Conservation (phyloP, 2,888 invertebrate genomes). For the Lampropteryx suffumata region DNA sequence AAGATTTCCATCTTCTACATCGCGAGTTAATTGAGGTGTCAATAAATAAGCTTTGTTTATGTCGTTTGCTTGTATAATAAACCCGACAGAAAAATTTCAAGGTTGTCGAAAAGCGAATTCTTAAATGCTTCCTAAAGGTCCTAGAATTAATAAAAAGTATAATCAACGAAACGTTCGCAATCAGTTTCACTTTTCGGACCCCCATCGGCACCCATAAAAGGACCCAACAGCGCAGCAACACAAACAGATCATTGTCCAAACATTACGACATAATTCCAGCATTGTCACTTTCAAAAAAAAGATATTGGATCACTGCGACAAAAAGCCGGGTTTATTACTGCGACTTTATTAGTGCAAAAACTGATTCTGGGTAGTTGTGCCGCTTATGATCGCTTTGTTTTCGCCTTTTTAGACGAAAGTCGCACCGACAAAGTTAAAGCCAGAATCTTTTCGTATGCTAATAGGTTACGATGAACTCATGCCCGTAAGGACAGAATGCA, state of each 20-base stretch:
- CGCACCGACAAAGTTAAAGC: constrained; percentile 63
- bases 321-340: constrained; percentile 45
- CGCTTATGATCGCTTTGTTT: constrained; percentile 63
- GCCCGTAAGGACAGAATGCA: constrained; percentile 52
- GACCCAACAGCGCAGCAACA: constrained; percentile 44
- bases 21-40: no score
- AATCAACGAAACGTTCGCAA: constrained; percentile 41
- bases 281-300: constrained; percentile 52
- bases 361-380: constrained; percentile 54
- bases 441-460: constrained; percentile 72
- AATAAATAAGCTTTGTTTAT: no score
- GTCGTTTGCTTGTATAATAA: no score
- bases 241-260: constrained; percentile 65
- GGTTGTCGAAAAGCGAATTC: constrained; percentile 7
- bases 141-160: constrained; percentile 37
- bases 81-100: constrained; percentile 8
- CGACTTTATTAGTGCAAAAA: constrained; percentile 76
- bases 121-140: constrained; percentile 4
- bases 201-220: constrained; percentile 53
- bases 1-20: no score
- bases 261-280: constrained; percentile 64
- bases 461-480: constrained; percentile 74
- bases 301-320: constrained; percentile 56
- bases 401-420: constrained; percentile 68
- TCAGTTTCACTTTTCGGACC: constrained; percentile 41